Conservation (phyloP, 2,888 invertebrate genomes). For the Drosophila acutilabella region DNA sequence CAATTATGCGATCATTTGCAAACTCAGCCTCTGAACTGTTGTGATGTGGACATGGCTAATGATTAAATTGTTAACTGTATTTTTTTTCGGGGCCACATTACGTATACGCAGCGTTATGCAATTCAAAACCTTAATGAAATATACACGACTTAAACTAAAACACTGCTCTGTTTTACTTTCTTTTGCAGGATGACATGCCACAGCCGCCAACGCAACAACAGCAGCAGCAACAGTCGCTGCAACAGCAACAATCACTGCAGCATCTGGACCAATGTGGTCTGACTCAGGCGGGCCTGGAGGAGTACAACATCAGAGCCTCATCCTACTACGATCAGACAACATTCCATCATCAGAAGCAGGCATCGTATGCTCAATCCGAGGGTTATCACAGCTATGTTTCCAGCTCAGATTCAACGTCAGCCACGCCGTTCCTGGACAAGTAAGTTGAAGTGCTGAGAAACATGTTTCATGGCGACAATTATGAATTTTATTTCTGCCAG, state of each 20-base stretch:
- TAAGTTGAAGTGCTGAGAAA: conserved; percentile 71
- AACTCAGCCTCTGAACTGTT: conserved; percentile 43
- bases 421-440: conserved; percentile 92
- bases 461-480: conserved; percentile 70
- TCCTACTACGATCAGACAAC: conserved; percentile 87
- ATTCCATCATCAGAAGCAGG: conserved; percentile 89
- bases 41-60: conserved; percentile 69
- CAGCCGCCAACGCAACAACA: conserved; percentile 51
- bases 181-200: conserved; percentile 83
- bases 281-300: conserved; percentile 90
- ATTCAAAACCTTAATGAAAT: conserved; percentile 43
- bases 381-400: conserved; percentile 93
- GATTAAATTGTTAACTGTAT: conserved; percentile 63
- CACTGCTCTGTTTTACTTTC: conserved; percentile 28
- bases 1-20: conserved; percentile 75
- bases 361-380: conserved; percentile 92
- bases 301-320: conserved; percentile 88
- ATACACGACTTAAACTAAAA: conserved; percentile 20
- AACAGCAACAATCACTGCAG: conserved; percentile 55
- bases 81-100: conserved; percentile 26
- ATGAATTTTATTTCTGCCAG: conserved; percentile 58
- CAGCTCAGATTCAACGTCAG: conserved; percentile 90
- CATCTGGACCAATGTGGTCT: conserved; percentile 84
- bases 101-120: conserved; percentile 69
- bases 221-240: conserved; percentile 32